A percentile compares a stretch with the other conserved stretches of the same genome.
Conservation (phyloP, 1,140 invertebrate species). For the Tetramorium alpestre region DNA sequence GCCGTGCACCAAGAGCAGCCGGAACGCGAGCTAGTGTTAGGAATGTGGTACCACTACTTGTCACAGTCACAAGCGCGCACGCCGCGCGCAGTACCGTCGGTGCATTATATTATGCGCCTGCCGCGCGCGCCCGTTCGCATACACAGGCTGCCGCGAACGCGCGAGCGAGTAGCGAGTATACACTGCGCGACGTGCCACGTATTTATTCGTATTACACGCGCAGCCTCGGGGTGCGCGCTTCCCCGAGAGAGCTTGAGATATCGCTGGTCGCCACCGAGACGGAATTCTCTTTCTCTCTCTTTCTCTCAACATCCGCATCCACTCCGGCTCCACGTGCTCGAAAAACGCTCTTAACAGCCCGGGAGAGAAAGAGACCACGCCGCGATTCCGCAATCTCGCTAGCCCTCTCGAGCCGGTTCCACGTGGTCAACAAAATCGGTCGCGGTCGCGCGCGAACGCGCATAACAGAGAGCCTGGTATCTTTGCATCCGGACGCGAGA, state of each 20-base stretch:
- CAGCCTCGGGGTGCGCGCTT: slow-evolving; percentile 39
- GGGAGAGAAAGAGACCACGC: not conserved
- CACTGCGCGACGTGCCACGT: slow-evolving; percentile 28
- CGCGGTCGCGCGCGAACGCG: slow-evolving; percentile 21
- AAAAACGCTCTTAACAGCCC: not conserved
- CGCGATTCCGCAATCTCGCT: slow-evolving; percentile 1
- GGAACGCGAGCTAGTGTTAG: slow-evolving; percentile 82
- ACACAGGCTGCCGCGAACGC: slow-evolving; percentile 43
- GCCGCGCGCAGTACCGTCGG: slow-evolving; percentile 63
- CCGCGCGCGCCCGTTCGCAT: slow-evolving; percentile 60
- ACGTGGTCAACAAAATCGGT: slow-evolving; percentile 31
- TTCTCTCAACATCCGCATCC: not conserved
- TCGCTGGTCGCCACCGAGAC: slow-evolving; percentile 15
- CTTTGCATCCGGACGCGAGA: not conserved
- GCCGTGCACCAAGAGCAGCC: slow-evolving; percentile 66
- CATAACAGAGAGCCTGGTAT: not conserved
- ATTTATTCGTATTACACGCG: slow-evolving; percentile 55
- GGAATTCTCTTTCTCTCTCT: not conserved
- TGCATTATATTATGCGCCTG: slow-evolving; percentile 66
- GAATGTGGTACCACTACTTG: slow-evolving; percentile 86
- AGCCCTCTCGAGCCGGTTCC: not conserved
- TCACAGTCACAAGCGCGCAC: slow-evolving; percentile 82
- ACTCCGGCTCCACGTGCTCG: slow-evolving; percentile 35
- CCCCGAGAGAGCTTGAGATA: slow-evolving; percentile 19
- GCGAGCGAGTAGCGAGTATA: slow-evolving; percentile 53